Percentiles rank a stretch among this genome's conserved stretches.
Conservation (phyloP, 92 coral and sea anemone genomes). For the Pocillopora meandrina region DNA sequence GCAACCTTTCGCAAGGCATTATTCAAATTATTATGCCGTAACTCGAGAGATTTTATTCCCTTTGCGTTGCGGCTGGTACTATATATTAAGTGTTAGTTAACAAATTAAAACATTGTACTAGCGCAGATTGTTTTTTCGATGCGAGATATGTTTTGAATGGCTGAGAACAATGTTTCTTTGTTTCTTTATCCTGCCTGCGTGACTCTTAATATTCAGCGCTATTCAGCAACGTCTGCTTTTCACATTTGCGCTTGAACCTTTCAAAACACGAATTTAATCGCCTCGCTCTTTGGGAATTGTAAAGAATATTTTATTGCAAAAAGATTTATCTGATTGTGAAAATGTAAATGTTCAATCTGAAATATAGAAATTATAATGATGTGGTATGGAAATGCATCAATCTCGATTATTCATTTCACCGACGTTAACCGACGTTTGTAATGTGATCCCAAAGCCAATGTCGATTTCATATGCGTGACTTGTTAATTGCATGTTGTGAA, state of each 20-base stretch:
- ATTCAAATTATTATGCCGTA: no score
- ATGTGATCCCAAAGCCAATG: constrained; percentile 20
- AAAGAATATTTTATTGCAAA: neutral
- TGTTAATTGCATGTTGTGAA: constrained; percentile 9
- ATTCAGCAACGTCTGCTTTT: neutral
- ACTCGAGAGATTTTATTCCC: neutral
- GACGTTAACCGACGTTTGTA: neutral
- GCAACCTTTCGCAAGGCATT: no score
- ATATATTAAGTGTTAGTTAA: neutral
- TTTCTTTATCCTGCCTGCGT: neutral
- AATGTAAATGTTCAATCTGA: neutral
- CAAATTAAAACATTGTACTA: neutral
- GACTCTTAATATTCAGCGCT: neutral
- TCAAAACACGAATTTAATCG: neutral
- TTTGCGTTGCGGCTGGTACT: neutral
- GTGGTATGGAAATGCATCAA: no score
- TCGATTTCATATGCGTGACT: constrained; percentile 41
- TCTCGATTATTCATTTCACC: neutral
- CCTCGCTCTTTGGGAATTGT: neutral
- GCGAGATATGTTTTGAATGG: neutral
- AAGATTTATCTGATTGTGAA: neutral
- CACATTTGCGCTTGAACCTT: neutral
- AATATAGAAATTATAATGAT: no score
- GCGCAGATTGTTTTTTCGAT: neutral
- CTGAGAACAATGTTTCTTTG: neutral